Percentiles rank a stretch among this genome's conserved stretches.
Evolutionary conservation across 2,113 vertebrate species (phyloP).

Genomic region (Pseudolaguvia tuberculata): DNA sequence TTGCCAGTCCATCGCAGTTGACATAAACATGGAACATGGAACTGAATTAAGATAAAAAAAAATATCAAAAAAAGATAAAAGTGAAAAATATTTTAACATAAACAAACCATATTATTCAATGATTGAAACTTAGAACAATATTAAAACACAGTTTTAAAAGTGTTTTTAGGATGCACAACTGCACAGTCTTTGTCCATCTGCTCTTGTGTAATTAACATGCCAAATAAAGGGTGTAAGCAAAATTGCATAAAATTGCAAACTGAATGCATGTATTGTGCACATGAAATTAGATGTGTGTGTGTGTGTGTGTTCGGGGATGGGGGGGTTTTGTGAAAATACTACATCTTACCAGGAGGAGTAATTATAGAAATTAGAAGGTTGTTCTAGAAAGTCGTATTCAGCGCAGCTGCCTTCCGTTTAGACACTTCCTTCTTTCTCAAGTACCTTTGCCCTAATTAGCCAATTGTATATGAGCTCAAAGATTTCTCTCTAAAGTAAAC

Average conservation of each 20-base stretch:
- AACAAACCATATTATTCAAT: too few relatives aligned
- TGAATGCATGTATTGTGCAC: constrained; percentile 11
- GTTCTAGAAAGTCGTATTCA: constrained; percentile 33
- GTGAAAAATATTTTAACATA: too few relatives aligned
- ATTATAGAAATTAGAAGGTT: constrained; percentile 60
- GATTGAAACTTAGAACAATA: too few relatives aligned
- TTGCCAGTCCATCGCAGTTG: too few relatives aligned
- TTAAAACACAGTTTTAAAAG: background rate
- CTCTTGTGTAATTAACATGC: constrained; percentile 8
- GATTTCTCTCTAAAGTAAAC: constrained; percentile 47
- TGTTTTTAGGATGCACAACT: constrained; percentile 1
- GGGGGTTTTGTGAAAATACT: constrained; percentile 55
- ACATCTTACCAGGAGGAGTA: constrained; percentile 58
- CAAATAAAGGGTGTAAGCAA: background rate
- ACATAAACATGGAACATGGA: too few relatives aligned
- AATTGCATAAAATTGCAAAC: constrained; percentile 26
- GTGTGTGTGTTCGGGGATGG: too few relatives aligned
- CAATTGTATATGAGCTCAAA: constrained; percentile 62
- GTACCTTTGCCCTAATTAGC: constrained; percentile 70
- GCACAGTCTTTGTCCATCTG: constrained; percentile 1
- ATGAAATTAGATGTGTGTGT: background rate
- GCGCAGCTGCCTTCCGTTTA: constrained; percentile 66
- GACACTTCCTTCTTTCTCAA: constrained; percentile 63
- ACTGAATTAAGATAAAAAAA: too few relatives aligned
- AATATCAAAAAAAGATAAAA: too few relatives aligned